Evolutionary conservation across 1,140 invertebrate genomes (phyloP).

Genomic region (Drosophila navojoa): DNA sequence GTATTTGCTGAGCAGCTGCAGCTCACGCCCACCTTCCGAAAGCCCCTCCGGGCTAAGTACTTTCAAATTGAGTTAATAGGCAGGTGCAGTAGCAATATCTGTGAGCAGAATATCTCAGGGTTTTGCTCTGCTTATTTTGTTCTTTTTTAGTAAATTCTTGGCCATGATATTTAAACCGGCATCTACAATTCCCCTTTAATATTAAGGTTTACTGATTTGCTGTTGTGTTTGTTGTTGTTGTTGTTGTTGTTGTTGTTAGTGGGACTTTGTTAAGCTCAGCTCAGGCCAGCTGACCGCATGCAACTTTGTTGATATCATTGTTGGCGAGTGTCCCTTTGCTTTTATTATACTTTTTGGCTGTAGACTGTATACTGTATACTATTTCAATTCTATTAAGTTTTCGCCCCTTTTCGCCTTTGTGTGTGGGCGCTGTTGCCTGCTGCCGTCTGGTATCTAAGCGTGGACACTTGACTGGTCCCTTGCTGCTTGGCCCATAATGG

Average conservation of each 20-base stretch:
- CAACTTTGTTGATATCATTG: conserved; percentile 66
- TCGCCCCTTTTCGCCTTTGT: conserved; percentile 17
- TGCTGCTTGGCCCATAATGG: conserved; percentile 47
- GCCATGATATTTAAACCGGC: not conserved
- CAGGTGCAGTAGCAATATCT: no score
- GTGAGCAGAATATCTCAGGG: no score
- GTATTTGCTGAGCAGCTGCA: no score
- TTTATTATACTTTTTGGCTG: conserved; percentile 30
- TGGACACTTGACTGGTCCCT: conserved; percentile 50
- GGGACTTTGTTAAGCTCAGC: conserved; percentile 31
- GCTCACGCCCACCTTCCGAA: no score
- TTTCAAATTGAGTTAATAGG: no score
- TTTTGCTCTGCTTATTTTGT: no score
- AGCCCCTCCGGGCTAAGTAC: no score
- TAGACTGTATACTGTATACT: conserved; percentile 25
- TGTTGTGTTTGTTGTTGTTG: conserved; percentile 38
- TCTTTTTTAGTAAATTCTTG: no score
- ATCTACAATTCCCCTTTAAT: conserved; percentile 27
- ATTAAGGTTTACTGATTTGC: conserved; percentile 52
- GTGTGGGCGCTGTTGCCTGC: conserved; percentile 1
- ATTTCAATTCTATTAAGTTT: conserved; percentile 63
- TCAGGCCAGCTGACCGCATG: conserved; percentile 57
- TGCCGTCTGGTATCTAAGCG: conserved; percentile 39
- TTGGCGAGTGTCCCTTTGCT: conserved; percentile 41
- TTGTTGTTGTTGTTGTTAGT: conserved; percentile 32